Conservation (phyloP, 1,140 invertebrate genomes). For the Apis florea region DNA sequence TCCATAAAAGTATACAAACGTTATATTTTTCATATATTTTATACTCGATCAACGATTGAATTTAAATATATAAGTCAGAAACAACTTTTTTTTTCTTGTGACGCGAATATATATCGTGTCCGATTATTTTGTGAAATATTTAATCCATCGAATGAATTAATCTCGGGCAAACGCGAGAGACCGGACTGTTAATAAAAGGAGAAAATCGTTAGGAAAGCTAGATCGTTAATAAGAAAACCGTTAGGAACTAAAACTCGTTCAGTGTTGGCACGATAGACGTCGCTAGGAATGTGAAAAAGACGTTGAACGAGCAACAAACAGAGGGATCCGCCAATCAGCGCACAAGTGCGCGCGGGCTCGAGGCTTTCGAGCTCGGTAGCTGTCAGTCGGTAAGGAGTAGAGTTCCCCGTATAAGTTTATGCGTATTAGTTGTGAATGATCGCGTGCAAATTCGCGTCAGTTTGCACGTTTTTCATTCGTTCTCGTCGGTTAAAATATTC, state of each 20-base stretch:
- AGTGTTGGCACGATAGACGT: background rate
- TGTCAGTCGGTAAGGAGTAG: slow-evolving; percentile 43
- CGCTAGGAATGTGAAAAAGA: background rate
- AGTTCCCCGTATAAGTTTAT: background rate
- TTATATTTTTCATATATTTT: too few species aligned
- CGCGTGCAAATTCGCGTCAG: background rate
- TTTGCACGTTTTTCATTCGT: background rate
- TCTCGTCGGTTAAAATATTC: too few species aligned
- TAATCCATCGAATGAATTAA: background rate
- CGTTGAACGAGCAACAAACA: background rate
- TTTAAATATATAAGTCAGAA: background rate
- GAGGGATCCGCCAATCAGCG: slow-evolving; percentile 13
- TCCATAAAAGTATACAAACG: too few species aligned
- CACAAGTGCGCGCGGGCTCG: slow-evolving; percentile 19
- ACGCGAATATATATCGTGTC: background rate
- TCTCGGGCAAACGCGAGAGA: too few species aligned
- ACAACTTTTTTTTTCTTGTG: background rate
- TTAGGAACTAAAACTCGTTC: background rate
- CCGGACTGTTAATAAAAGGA: background rate
- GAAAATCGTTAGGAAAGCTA: background rate
- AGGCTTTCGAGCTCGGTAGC: slow-evolving; percentile 1
- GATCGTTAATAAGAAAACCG: too few species aligned
- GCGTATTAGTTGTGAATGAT: background rate
- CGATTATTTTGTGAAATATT: background rate
- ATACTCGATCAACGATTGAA: background rate